Evolutionary conservation across 2,888 invertebrate species (phyloP), one percentile per base, ranked within the genome.

Genomic region (Sesamia inferens): DNA sequence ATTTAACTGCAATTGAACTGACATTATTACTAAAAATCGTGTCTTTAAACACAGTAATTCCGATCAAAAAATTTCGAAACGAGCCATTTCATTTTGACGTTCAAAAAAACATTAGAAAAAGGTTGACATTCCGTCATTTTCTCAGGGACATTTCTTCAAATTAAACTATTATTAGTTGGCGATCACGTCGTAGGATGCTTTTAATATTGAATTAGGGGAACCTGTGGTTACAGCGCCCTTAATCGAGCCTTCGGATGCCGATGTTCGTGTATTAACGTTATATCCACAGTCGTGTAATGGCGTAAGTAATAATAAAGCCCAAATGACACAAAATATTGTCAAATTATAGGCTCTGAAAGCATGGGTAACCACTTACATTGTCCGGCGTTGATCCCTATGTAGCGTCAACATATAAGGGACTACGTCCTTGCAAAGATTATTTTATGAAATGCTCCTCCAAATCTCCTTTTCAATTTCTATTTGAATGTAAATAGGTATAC

Each of bases 291-390:
- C 93, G 89, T 90, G 95, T 96, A 95, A 96, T 95, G 93, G 92
- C 94, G 92, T 94, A 95, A 95, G 96, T 96, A 96, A 96, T 96
- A 95, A 95, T 95, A 95, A 96, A 94, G 93, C 93, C 95, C 93
- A 96, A 96, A 96, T 96, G 96, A 96, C 96, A 96, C 96, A 96
- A 96, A 96, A 96, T 96, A 96, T 96, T 96, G 96, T 96, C 95
- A 96, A 96, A 96, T 96, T 96, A 96, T 96, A 96, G 95, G 93
- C 92, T 95, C 93, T 94, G 95, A 94, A 95, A 93, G 93, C 92
- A 94, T 93, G 95, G 94, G 94, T 93, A 94, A 94, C 96, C 96
- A 96, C 96, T 96, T 95, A 96, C 93, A 91, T 86, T 88, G 94
- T 93, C 94, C 92, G 94, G 91, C 84, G 93, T 92, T 93, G 94